Percentiles rank a stretch among this genome's conserved stretches.
These are phyloP conservation scores for Augochlorella aurata DNA, from an alignment of 2,888 invertebrate genomes.

Conservation along the genomic window DNA sequence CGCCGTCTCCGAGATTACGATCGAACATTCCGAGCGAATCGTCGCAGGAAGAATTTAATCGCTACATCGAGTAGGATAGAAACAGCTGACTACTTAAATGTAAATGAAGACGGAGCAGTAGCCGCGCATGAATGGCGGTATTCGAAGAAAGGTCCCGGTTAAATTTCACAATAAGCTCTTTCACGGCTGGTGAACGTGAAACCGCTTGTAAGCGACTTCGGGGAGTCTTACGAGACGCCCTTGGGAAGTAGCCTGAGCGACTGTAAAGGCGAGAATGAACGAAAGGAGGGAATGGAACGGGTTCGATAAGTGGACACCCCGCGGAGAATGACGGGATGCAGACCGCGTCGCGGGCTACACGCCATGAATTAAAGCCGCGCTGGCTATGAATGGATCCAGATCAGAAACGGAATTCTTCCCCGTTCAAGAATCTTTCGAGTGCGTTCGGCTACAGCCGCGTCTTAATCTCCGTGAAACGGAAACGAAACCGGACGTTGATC, in stretches of 20 bases:
- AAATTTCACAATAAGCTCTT: constrained; percentile 64
- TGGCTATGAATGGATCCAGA: constrained; percentile 56
- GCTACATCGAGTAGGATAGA: constrained; percentile 9
- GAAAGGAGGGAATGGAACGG: constrained; percentile 50
- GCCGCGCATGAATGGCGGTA: constrained; percentile 50
- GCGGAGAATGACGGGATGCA: constrained; percentile 61
- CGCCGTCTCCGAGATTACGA: background rate
- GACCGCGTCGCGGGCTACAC: constrained; percentile 37
- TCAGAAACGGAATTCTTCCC: constrained; percentile 45
- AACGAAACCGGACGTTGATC: constrained; percentile 52
- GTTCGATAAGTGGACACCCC: constrained; percentile 63
- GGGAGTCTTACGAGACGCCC: constrained; percentile 51
- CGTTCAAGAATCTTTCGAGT: constrained; percentile 32
- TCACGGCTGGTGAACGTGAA: constrained; percentile 55
- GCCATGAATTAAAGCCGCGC: constrained; percentile 53
- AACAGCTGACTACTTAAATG: constrained; percentile 40
- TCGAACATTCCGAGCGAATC: background rate
- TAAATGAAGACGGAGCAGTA: constrained; percentile 41
- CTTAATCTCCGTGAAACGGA: constrained; percentile 37
- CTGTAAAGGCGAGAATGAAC: constrained; percentile 59
- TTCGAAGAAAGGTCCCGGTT: constrained; percentile 55
- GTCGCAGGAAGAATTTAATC: constrained; percentile 24
- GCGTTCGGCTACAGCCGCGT: constrained; percentile 18
- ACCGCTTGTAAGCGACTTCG: constrained; percentile 54
- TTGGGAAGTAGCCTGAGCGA: constrained; percentile 47